Base-by-base conservation (phyloP, 2,888 invertebrate genomes). In the Drosophila falleni region DNA sequence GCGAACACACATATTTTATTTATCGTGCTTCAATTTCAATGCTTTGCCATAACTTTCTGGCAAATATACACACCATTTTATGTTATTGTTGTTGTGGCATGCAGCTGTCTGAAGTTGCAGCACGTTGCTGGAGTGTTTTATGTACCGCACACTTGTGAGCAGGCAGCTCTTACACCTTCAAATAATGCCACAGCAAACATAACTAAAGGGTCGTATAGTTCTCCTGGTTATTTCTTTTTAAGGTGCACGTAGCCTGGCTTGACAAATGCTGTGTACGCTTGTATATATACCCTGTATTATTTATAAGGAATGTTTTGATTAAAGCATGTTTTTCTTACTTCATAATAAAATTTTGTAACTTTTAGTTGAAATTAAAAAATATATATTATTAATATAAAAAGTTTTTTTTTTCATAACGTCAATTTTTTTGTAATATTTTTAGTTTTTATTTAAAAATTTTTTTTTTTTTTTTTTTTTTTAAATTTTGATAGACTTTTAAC, bases 71-170 rank as follows among this genome's bases (percentile, higher is more conserved):
- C 23, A 15, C 15, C 8, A 11, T 41, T 46, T 47, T 61, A 53
- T 55, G 44, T 37, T 13, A 46, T 46, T 58, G 29, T 47, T 46
- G 54, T 44, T 65, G 66, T 47, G 59, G 54, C 42, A 54, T 47
- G 46, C 49, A 33, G 16, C 26, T 46, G 39, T 55, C 54, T 50
- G 53, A 56, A 56, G 71, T 64, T 63, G 60, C 42, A 50, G 55
- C 62, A 51, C 44, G 56, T 68, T 37, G 42, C n/a, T 26, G 29
- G 19, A 60, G 65, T 54, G 62, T 60, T 78, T 78, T 74, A 78
- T 78, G 78, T 46, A 39, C 26, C 47, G 44, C 62, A 56, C 64
- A 68, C 58, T 54, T 67, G 66, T 50, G 37, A 53, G 54, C 66
- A 64, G 51, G 10, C 35, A 44, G 60, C 67, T 19, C 56, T 56